Base-by-base conservation (phyloP, 2,113 vertebrate genomes). In the Oophaga pumilio region DNA sequence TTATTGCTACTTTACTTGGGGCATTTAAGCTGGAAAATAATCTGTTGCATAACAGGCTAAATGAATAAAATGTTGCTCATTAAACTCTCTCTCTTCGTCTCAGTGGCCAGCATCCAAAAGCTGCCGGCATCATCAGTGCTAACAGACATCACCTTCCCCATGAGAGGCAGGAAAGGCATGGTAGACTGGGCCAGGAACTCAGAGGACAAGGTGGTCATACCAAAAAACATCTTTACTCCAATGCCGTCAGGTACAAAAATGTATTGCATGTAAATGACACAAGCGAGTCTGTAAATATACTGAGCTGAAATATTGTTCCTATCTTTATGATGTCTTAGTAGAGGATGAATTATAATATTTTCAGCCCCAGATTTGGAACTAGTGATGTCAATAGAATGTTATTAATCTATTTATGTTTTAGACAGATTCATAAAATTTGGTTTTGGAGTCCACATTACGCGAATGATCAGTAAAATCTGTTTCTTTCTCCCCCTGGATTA, bases 161-260 rank as follows among this genome's bases (percentile, higher is more conserved):
- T 99, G 98, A 99, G 99, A 94, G 98, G 98, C 90, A 96, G 98
- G 89, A 99, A 99, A 93, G 98, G 98, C 89, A 99, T 99, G 98
- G 98, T 99, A 76, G 98, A 99, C 89, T 99, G 98, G 98, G 98
- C 98, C 91, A 94, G 98, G 85, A 99, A 99, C 91, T 99, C 98
- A 12, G 98, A 99, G 94, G 98, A 99, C 89, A 97, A 97, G 87
- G 97, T 99, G 81, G 97, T 99, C 82, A 97, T 99, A 93, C 98
- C 98, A 78, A 99, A 99, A 95, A 97, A 95, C 90, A 97, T 99
- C 91, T 99, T 99, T 92, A 95, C 96, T 84, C 97, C 97, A 22
- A 92, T 98, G 92, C 96, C 97, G 92, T 95, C 97, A 96, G 98
- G 98, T 99, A 96, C 93, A 89, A 24, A 85, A 69, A 76, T 18